phyloP scores from a whole-genome alignment of 2,113 vertebrate genomes.

The Corythornis cristatus region DNA sequence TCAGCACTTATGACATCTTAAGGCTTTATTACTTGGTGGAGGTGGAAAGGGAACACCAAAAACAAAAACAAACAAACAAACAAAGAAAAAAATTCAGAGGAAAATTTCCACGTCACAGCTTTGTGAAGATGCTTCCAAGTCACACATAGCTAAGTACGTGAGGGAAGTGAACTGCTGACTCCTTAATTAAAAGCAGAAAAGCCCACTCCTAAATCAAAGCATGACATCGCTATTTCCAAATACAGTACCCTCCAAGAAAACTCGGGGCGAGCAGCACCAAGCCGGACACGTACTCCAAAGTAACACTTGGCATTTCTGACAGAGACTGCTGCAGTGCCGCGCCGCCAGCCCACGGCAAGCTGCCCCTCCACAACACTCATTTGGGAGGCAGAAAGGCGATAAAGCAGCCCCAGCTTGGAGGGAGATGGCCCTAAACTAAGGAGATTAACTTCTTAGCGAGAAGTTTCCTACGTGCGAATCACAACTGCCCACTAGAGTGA shows the following conservation, averaged over 20 bases:
- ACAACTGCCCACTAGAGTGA: conserved; percentile 65
- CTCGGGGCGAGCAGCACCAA: background rate
- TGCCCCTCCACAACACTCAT: background rate
- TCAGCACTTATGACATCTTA: background rate
- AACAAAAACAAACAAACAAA: background rate
- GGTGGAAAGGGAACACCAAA: background rate
- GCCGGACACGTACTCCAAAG: conserved; percentile 2
- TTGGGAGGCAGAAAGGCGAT: background rate
- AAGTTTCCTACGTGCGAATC: conserved; percentile 74
- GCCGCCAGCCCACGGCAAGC: background rate
- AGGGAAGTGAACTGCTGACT: conserved; percentile 33
- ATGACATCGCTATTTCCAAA: conserved; percentile 20
- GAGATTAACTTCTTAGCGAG: conserved; percentile 68
- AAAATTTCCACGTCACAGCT: conserved; percentile 9
- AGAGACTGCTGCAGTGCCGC: background rate
- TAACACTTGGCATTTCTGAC: background rate
- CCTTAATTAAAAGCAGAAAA: conserved; percentile 58
- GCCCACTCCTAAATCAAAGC: background rate
- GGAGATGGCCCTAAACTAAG: conserved; percentile 59
- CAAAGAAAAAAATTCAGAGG: background rate
- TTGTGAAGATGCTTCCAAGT: conserved; percentile 30
- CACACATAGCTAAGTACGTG: background rate
- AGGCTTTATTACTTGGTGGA: background rate
- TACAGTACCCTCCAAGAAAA: background rate
- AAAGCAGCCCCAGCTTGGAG: background rate